phyloP scores from a whole-genome alignment of 2,797 vertebrate genomes.

The Agapornis canus region DNA sequence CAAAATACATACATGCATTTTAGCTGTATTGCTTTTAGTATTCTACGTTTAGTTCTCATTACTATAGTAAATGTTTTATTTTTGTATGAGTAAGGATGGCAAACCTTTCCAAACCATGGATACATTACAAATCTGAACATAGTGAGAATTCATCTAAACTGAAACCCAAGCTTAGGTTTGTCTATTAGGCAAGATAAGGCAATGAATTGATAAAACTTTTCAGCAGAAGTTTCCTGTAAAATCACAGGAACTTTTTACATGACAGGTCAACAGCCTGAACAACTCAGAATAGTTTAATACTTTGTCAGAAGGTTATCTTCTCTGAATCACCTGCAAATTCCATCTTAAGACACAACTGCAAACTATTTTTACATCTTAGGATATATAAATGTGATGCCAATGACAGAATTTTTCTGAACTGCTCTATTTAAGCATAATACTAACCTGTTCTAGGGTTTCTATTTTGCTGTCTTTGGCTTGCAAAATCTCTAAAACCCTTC shows the following conservation, averaged over 20 bases:
- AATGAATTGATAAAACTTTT: background rate
- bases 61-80: background rate
- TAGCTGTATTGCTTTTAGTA: background rate
- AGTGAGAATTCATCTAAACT: background rate
- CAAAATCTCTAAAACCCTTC: slow-evolving; percentile 91
- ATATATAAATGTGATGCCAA: background rate
- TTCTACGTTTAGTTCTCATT: background rate
- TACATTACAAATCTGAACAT: background rate
- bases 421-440: slow-evolving; percentile 38
- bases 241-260: background rate
- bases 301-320: background rate
- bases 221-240: background rate
- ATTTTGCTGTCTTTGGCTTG: slow-evolving; percentile 89
- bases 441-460: slow-evolving; percentile 89
- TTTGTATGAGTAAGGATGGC: background rate
- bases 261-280: background rate
- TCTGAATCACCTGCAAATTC: background rate
- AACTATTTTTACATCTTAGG: background rate
- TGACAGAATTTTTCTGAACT: background rate
- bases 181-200: background rate
- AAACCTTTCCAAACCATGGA: background rate
- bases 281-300: background rate
- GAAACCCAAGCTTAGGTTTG: background rate
- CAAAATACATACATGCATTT: background rate
- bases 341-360: background rate